Base-by-base conservation (phyloP, 2,113 vertebrate genomes). In the Dipodomys spectabilis region DNA sequence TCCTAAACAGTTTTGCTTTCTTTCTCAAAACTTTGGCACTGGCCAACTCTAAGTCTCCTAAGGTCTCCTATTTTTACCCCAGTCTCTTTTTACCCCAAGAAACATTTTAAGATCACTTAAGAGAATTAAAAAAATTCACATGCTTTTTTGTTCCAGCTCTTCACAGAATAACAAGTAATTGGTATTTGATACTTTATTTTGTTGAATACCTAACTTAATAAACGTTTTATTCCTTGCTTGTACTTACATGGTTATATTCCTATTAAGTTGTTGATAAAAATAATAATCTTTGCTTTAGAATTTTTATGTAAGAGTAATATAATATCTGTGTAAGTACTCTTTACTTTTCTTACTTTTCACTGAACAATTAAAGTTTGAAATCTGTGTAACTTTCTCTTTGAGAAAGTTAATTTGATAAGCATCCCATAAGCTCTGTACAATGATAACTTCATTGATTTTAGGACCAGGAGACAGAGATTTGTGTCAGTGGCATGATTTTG, bases 331-430 rank as follows among this genome's bases (percentile, higher is more conserved):
- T 74, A 91, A 91, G 90, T 82, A 82, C 8, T 93, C 57, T 71
- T 80, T 86, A 64, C 7, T 45, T 53, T 30, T 60, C 64, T 60
- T 88, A 88, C 69, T 87, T 89, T 95, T 87, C 72, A 82, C 20
- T 32, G 67, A 87, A 71, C 28, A 89, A 35, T 75, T 94, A 93
- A 57, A 87, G 6, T 82, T 79, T 78, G 67, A 84, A 73, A 67
- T 45, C 90, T 23, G 79, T 39, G 85, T 86, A 6, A 28, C 39
- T 39, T 39, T 39, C 39, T 87, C 67, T 88, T 92, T 91, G 71
- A 74, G 94, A 94, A 88, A 28, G 27, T 89, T 73, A 79, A 87
- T 79, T 94, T 95, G 95, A 85, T 53, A 84, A 95, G n/a, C 15
- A 71, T 80, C 15, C 8, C 57, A 91, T 72, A 53, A 45, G 80